A percentile compares a stretch with the other conserved stretches of the same genome.
phyloP scores from a whole-genome alignment of 2,113 vertebrate genomes.

The Siniperca chuatsi region DNA sequence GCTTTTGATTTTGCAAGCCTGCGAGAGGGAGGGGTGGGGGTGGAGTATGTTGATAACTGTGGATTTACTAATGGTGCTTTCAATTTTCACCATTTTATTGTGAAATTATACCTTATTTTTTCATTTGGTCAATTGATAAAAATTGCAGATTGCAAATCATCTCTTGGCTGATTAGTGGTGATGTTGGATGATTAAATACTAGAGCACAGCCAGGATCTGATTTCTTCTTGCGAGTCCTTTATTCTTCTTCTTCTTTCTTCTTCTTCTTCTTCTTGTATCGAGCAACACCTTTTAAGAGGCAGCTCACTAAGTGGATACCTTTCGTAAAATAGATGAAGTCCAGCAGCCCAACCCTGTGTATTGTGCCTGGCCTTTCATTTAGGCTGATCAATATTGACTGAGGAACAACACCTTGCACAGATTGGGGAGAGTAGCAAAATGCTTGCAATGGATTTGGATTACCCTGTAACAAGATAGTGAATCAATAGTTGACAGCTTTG shows the following conservation, averaged over 20 bases:
- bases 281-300: slow-evolving; percentile 7
- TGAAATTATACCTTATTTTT: background rate
- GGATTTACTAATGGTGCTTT: background rate
- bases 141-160: background rate
- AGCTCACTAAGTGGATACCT: slow-evolving; percentile 39
- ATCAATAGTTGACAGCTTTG: slow-evolving; percentile 61
- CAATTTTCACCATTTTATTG: background rate
- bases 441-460: slow-evolving; percentile 48
- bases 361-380: slow-evolving; percentile 62
- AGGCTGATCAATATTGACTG: slow-evolving; percentile 67
- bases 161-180: background rate
- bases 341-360: slow-evolving; percentile 16
- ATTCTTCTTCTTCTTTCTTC: background rate
- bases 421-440: background rate
- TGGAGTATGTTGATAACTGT: background rate
- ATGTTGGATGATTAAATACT: background rate
- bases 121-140: background rate
- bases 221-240: background rate
- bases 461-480: slow-evolving; percentile 50
- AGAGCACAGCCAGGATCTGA: background rate
- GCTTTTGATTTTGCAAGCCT: slow-evolving; percentile 43
- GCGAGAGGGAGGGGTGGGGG: background rate
- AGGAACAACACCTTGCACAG: slow-evolving; percentile 54
- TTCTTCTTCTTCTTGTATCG: background rate
- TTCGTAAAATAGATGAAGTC: slow-evolving; percentile 54